Percentiles rank a stretch among this genome's conserved stretches.
Conservation (phyloP, 2,797 vertebrate genomes). For the Gorsachius magnificus region DNA sequence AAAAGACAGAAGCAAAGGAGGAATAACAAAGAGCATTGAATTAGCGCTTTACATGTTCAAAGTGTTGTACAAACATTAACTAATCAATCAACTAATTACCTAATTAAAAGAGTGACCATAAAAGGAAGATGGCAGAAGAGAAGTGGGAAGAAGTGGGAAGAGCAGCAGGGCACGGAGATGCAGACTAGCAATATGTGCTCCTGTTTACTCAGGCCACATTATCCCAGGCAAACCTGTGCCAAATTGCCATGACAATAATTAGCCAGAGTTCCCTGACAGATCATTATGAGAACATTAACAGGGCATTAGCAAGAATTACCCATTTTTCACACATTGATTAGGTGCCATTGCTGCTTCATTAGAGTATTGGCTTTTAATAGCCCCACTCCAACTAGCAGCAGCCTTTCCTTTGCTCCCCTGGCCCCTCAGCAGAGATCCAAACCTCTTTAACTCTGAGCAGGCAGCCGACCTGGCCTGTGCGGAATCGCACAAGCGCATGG, state of each 20-base stretch:
- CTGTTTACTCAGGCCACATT: slow-evolving; percentile 30
- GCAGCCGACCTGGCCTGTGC: neutral
- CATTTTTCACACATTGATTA: slow-evolving; percentile 83
- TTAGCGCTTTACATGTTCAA: neutral
- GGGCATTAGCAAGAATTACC: slow-evolving; percentile 78
- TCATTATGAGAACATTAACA: slow-evolving; percentile 82
- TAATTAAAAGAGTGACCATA: slow-evolving; percentile 32
- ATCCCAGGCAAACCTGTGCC: slow-evolving; percentile 64
- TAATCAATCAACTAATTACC: slow-evolving; percentile 59
- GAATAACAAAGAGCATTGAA: neutral
- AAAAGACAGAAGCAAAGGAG: neutral
- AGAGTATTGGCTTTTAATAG: slow-evolving; percentile 74
- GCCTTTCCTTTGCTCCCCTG: neutral
- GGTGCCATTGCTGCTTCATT: slow-evolving; percentile 76
- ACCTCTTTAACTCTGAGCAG: slow-evolving; percentile 7
- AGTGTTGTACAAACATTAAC: slow-evolving; percentile 42
- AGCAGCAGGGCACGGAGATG: neutral
- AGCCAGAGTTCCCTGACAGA: slow-evolving; percentile 76
- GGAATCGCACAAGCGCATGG: neutral
- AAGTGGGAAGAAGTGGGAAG: neutral
- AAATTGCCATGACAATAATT: slow-evolving; percentile 79
- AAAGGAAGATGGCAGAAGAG: neutral
- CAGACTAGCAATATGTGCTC: neutral
- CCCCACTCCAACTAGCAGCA: slow-evolving; percentile 48
- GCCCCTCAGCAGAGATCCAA: slow-evolving; percentile 25